Evolutionary conservation across 2,797 vertebrate species (phyloP).

Genomic region (Apogon hyalosoma): DNA sequence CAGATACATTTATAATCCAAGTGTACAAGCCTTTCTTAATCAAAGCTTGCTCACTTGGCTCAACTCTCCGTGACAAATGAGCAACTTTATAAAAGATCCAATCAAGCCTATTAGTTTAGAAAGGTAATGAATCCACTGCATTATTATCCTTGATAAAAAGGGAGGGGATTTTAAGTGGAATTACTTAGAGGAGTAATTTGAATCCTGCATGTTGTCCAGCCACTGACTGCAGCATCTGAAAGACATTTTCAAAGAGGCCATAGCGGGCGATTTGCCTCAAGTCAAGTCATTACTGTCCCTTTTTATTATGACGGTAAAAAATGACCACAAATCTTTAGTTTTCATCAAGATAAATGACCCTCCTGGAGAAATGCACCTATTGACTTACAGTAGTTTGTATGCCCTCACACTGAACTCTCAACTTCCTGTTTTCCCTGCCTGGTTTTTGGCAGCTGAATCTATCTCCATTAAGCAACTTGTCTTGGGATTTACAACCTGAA

Average conservation of each 20-base stretch:
- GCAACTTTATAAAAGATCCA: constrained; percentile 69
- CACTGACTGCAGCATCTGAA: constrained; percentile 81
- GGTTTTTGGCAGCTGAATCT: constrained; percentile 77
- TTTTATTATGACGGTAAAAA: constrained; percentile 87
- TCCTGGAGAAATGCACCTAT: constrained; percentile 80
- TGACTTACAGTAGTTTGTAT: constrained; percentile 89
- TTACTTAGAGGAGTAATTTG: constrained; percentile 68
- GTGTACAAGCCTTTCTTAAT: constrained; percentile 59
- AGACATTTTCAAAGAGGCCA: constrained; percentile 77
- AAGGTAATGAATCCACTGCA: constrained; percentile 62
- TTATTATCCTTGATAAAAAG: constrained; percentile 65
- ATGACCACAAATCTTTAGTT: constrained; percentile 70
- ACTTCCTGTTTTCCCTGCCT: constrained; percentile 85
- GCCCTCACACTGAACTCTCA: constrained; percentile 83
- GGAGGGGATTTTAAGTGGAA: constrained; percentile 71
- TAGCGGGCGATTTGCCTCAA: constrained; percentile 80
- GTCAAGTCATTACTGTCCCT: constrained; percentile 83
- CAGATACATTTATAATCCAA: constrained; percentile 60
- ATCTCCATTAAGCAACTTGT: constrained; percentile 80
- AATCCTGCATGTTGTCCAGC: constrained; percentile 80
- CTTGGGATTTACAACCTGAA: constrained; percentile 66
- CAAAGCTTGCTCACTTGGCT: constrained; percentile 54
- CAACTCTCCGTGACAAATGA: constrained; percentile 66
- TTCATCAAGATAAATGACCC: constrained; percentile 82
- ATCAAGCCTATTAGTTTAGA: constrained; percentile 61